Conservation (phyloP, 2,888 invertebrate genomes). For the Enoplolaimus lenunculus region DNA sequence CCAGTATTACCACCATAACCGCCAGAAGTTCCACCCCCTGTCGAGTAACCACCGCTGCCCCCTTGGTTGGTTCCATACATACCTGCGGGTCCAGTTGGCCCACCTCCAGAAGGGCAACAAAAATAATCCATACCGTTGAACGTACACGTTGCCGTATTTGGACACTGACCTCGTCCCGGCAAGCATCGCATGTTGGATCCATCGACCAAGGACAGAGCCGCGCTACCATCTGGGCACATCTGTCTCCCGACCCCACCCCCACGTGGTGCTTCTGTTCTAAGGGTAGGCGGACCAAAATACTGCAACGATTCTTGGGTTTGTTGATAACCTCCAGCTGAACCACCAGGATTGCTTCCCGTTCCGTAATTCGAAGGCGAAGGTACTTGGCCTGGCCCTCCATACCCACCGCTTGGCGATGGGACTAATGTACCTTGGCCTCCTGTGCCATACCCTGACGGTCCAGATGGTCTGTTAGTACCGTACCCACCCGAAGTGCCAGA, state of each 20-base stretch:
- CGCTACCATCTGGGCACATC: neutral
- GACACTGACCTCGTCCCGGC: slow-evolving; percentile 33
- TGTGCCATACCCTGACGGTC: neutral
- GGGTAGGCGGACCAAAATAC: neutral
- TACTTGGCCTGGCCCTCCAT: neutral
- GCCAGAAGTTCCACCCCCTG: no score
- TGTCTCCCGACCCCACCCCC: no score
- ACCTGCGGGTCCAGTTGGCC: no score
- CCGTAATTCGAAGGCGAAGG: neutral
- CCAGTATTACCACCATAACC: neutral
- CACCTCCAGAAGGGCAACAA: slow-evolving; percentile 19
- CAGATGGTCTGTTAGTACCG: no score
- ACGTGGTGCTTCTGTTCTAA: no score
- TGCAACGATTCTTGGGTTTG: neutral
- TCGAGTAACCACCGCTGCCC: no score
- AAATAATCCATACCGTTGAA: slow-evolving; percentile 22
- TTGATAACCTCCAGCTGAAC: neutral
- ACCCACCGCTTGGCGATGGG: neutral
- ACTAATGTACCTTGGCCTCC: no score
- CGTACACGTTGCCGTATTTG: slow-evolving; percentile 14
- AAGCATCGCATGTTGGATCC: slow-evolving; percentile 36
- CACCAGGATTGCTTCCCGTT: neutral
- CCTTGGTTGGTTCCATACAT: no score
- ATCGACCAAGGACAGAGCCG: slow-evolving; percentile 26
- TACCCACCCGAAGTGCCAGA: neutral